phyloP scores from a whole-genome alignment of 2,888 invertebrate species.

The Tortricodes alternella region DNA sequence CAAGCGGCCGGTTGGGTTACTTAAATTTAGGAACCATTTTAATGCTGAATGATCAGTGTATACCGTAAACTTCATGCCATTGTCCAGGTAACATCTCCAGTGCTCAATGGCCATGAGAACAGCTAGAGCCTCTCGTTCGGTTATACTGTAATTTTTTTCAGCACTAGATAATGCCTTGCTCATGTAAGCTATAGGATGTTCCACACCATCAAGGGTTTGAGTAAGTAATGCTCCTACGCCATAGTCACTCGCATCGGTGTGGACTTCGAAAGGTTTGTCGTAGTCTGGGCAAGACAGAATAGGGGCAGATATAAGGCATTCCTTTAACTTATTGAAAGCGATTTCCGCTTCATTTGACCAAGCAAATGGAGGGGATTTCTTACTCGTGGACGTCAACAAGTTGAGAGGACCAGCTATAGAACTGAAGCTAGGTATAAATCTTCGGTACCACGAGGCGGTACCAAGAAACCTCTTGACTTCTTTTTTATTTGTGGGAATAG shows the following conservation, averaged over 20 bases:
- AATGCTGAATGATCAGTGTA: conserved; percentile 16
- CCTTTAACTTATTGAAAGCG: conserved; percentile 31
- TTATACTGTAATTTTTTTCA: conserved; percentile 32
- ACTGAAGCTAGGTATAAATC: conserved; percentile 38
- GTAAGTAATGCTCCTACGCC: conserved; percentile 31
- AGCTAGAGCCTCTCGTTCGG: conserved; percentile 33
- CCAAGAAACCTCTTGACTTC: conserved; percentile 38
- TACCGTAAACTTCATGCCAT: conserved; percentile 10
- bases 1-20: conserved; percentile 21
- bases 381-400: conserved; percentile 34
- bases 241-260: conserved; percentile 33
- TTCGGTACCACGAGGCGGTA: conserved; percentile 38
- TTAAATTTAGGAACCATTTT: conserved; percentile 20
- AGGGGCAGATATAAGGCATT: conserved; percentile 31
- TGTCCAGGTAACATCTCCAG: conserved; percentile 22
- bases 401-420: conserved; percentile 38
- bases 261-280: conserved; percentile 33
- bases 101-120: conserved; percentile 27
- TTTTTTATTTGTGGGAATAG: conserved; percentile 34
- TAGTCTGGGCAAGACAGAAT: conserved; percentile 37
- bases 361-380: conserved; percentile 32
- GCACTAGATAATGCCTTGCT: conserved; percentile 14
- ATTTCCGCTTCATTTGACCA: conserved; percentile 32
- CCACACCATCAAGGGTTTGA: conserved; percentile 21
- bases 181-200: conserved; percentile 30